Conservation (phyloP, 2,888 invertebrate genomes). For the Diploptera punctata region DNA sequence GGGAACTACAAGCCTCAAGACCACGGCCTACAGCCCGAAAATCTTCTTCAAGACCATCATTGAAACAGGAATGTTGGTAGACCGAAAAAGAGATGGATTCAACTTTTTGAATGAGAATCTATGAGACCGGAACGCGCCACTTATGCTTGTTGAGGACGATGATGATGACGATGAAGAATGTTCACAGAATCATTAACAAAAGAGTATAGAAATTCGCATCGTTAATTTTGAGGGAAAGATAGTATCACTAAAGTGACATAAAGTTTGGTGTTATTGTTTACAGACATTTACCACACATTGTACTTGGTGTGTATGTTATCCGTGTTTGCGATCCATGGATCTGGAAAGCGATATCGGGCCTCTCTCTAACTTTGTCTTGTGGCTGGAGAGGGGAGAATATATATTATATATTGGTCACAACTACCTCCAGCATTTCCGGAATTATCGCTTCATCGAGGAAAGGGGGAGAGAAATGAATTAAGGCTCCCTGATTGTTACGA, state of each 20-base stretch:
- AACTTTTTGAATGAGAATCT: too few species aligned
- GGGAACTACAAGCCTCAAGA: too few species aligned
- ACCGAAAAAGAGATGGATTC: too few species aligned
- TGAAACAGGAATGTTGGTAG: too few species aligned
- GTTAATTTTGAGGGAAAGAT: too few species aligned
- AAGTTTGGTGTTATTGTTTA: not conserved
- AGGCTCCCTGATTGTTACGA: not conserved
- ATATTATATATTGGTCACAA: not conserved
- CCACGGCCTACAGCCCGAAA: too few species aligned
- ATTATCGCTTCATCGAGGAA: not conserved
- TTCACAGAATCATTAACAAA: too few species aligned
- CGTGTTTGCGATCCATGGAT: not conserved
- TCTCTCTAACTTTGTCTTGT: not conserved
- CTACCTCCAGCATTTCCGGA: not conserved
- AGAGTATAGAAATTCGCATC: too few species aligned
- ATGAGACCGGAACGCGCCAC: too few species aligned
- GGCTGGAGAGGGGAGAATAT: not conserved
- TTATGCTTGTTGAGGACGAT: too few species aligned
- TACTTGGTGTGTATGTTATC: not conserved
- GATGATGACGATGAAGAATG: too few species aligned
- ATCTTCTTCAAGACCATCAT: too few species aligned
- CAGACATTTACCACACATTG: not conserved
- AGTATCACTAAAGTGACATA: not conserved
- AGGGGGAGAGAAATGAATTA: not conserved
- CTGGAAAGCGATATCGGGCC: constrained; percentile 9